A percentile compares a stretch with the other conserved stretches of the same genome.
Conservation (phyloP, 2,888 invertebrate species). For the Tetragonisca angustula region DNA sequence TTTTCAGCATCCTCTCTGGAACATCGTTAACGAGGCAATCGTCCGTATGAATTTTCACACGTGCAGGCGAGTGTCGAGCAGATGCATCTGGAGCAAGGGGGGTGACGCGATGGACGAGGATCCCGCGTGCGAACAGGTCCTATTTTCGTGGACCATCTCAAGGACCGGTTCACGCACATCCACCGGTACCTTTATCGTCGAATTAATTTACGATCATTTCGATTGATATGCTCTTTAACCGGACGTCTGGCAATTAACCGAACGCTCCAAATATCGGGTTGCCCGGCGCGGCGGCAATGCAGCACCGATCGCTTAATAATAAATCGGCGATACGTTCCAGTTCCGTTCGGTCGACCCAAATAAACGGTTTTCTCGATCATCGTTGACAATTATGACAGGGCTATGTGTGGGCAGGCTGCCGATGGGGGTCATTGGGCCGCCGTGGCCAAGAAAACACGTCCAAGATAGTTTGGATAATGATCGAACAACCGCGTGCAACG, state of each 20-base stretch:
- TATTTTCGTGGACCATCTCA: slow-evolving; percentile 32
- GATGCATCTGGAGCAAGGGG: slow-evolving; percentile 29
- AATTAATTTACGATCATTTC: slow-evolving; percentile 61
- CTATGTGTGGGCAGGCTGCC: slow-evolving; percentile 25
- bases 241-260: slow-evolving; percentile 61
- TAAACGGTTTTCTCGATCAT: slow-evolving; percentile 58
- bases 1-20: background rate
- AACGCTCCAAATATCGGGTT: slow-evolving; percentile 64
- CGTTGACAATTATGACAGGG: slow-evolving; percentile 69
- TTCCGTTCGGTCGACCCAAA: slow-evolving; percentile 65
- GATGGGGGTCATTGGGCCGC: slow-evolving; percentile 63
- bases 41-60: background rate
- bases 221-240: slow-evolving; percentile 54
- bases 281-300: slow-evolving; percentile 6
- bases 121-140: background rate
- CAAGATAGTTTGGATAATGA: slow-evolving; percentile 55
- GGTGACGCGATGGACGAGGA: background rate
- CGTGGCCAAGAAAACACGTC: slow-evolving; percentile 3
- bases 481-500: slow-evolving; percentile 24
- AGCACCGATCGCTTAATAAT: slow-evolving; percentile 62
- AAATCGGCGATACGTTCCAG: slow-evolving; percentile 67
- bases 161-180: slow-evolving; percentile 28
- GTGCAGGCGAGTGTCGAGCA: background rate
- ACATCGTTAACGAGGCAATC: background rate
- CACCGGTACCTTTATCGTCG: slow-evolving; percentile 52